These are phyloP conservation scores for Rhinolophus sinicus DNA, from an alignment of 2,113 vertebrate species.

Conservation along the genomic window DNA sequence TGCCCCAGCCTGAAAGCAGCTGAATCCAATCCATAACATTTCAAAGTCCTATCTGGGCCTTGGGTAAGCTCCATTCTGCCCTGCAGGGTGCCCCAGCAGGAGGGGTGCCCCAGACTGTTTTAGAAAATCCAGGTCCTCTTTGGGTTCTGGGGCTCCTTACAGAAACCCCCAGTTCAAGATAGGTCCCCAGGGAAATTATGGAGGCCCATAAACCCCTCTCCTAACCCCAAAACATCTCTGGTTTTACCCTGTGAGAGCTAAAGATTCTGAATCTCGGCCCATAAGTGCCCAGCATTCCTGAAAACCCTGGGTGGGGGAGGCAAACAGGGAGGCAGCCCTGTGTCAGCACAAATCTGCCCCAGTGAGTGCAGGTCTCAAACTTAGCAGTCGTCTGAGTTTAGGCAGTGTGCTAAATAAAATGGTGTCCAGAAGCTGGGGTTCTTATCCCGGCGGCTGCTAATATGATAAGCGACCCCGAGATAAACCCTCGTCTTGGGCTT, in stretches of 20 bases:
- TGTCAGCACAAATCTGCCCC: background rate
- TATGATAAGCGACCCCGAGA: too few species aligned
- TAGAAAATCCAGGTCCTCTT: background rate
- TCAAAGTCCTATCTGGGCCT: background rate
- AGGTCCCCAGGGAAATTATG: background rate
- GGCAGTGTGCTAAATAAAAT: background rate
- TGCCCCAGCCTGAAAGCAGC: background rate
- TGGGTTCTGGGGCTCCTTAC: background rate
- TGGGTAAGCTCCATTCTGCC: background rate
- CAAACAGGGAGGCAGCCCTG: background rate
- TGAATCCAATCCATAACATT: background rate
- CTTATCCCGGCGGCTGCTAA: background rate
- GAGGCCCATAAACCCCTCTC: background rate
- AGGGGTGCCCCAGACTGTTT: background rate
- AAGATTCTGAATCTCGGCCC: background rate
- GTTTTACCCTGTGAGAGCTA: background rate
- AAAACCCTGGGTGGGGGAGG: background rate
- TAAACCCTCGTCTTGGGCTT: background rate
- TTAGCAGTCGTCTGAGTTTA: background rate
- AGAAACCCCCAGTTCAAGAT: background rate
- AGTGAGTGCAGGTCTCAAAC: background rate
- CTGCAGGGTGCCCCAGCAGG: background rate
- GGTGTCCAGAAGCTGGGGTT: background rate
- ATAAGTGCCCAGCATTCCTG: rapidly evolving
- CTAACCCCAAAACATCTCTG: background rate